Percentiles rank a stretch among this genome's conserved stretches.
These are phyloP conservation scores for Acropora yongei DNA, from an alignment of 64 coral and sea anemone species.

Conservation along the genomic window DNA sequence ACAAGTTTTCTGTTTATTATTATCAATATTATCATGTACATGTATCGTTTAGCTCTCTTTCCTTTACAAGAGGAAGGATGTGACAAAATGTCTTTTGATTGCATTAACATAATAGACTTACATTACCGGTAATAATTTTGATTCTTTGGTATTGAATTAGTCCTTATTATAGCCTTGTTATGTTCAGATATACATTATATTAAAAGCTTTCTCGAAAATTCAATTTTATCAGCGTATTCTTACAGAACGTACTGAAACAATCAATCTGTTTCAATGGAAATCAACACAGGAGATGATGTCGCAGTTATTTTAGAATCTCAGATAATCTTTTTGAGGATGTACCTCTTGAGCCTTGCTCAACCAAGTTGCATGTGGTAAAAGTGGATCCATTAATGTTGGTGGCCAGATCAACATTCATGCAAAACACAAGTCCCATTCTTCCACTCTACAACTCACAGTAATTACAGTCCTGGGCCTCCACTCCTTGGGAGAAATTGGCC, in stretches of 20 bases:
- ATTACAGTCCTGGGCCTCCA: background rate
- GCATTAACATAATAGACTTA: too few relatives aligned
- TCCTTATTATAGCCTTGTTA: too few relatives aligned
- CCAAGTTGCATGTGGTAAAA: background rate
- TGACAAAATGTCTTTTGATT: too few relatives aligned
- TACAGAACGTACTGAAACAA: background rate
- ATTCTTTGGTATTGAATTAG: too few relatives aligned
- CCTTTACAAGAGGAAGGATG: too few relatives aligned
- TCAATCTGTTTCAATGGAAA: background rate
- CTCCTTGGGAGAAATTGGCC: conserved; percentile 22
- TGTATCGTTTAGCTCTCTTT: too few relatives aligned
- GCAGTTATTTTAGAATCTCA: background rate
- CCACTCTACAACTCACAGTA: background rate
- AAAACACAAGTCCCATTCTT: background rate
- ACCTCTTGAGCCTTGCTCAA: background rate
- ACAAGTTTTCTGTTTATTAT: too few relatives aligned
- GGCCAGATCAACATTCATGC: background rate
- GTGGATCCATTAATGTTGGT: background rate
- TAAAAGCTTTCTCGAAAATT: too few relatives aligned
- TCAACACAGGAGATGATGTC: background rate
- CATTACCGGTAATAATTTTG: too few relatives aligned
- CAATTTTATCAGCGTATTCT: too few relatives aligned
- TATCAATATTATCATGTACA: too few relatives aligned
- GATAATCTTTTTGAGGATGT: background rate
- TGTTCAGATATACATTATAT: too few relatives aligned